These are phyloP conservation scores for Oryzias sinensis DNA, from an alignment of 2,797 vertebrate species.

Conservation along the genomic window DNA sequence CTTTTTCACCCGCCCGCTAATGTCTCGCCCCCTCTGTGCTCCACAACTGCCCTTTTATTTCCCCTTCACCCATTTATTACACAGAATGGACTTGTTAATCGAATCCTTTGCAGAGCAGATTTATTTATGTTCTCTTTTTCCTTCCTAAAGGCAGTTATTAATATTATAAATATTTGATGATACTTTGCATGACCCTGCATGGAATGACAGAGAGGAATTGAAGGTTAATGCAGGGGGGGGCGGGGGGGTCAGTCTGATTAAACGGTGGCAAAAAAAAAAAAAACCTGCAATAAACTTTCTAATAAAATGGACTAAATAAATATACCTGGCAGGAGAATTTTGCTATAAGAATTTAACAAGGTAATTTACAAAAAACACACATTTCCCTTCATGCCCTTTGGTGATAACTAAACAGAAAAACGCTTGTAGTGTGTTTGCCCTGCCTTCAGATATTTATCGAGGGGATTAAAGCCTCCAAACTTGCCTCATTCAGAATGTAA, in stretches of 20 bases:
- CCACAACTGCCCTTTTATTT: constrained; percentile 45
- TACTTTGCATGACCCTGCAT: constrained; percentile 71
- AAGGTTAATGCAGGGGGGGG: constrained; percentile 63
- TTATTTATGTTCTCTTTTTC: constrained; percentile 67
- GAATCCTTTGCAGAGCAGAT: constrained; percentile 60
- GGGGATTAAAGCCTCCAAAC: constrained; percentile 4
- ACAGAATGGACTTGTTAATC: constrained; percentile 66
- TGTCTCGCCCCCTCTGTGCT: constrained; percentile 1
- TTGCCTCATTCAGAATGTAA: no score
- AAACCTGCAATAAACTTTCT: constrained; percentile 42
- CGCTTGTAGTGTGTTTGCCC: constrained; percentile 16
- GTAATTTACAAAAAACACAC: constrained; percentile 33
- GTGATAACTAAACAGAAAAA: constrained; percentile 18
- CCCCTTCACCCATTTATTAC: constrained; percentile 61
- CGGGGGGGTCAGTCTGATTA: constrained; percentile 58
- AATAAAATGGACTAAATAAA: constrained; percentile 61
- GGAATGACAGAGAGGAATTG: constrained; percentile 61
- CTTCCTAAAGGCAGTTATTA: constrained; percentile 76
- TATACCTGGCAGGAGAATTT: constrained; percentile 24
- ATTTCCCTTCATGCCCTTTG: constrained; percentile 1
- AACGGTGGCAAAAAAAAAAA: constrained; percentile 53
- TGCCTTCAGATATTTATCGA: neutral
- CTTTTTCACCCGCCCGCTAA: constrained; percentile 8
- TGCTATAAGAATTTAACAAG: constrained; percentile 41
- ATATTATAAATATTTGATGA: constrained; percentile 79